Evolutionary conservation across 2,113 vertebrate species (phyloP), one percentile per base, ranked within the genome.

Genomic region (Progne subis): DNA sequence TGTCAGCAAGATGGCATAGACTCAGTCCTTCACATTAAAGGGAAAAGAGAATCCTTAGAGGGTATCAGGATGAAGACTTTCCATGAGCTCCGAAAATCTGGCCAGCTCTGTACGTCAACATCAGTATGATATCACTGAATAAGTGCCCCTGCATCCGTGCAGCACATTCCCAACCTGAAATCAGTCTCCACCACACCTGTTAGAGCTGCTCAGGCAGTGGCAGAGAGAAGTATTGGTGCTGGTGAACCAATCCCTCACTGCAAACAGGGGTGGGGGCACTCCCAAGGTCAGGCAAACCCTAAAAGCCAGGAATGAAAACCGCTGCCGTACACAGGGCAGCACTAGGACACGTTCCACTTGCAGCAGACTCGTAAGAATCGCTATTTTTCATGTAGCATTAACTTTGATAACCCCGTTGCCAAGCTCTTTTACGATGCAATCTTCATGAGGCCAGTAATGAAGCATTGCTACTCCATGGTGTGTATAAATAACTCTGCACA

Each of bases 1-100:
- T 86, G 75, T 94, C 96, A 95, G 84, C 61, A 67, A 95, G 53
- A 75, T 70, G 81, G 70, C 89, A 90, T 5, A 43, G 68, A 63
- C 41, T 80, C 55, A 56, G 68, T 56, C 71, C 71, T 86, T 44
- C 85, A 81, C 87, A 75, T 85, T 77, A 90, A 87, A 92, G 52
- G 8, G 37, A 43, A 79, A 72, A 77, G 52, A 82, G 70, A 81
- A 80, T 70, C 80, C 60, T 70, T 32, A 44, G 71, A 86, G 79
- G 50, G 91, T 77, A 37, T 34, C 59, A 67, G 67, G 91, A 88
- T 56, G 84, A 88, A 86, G 85, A 52, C 63, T 63, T 85, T 49
- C 82, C 47, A 44, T 5, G 68, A 91, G 76, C 55, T 88, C 64
- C 10, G 10, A 81, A 95, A 96, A 93, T 75, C 92, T 4, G 0